Evolutionary conservation across 2,888 invertebrate species (phyloP).

Genomic region (Dione juno): DNA sequence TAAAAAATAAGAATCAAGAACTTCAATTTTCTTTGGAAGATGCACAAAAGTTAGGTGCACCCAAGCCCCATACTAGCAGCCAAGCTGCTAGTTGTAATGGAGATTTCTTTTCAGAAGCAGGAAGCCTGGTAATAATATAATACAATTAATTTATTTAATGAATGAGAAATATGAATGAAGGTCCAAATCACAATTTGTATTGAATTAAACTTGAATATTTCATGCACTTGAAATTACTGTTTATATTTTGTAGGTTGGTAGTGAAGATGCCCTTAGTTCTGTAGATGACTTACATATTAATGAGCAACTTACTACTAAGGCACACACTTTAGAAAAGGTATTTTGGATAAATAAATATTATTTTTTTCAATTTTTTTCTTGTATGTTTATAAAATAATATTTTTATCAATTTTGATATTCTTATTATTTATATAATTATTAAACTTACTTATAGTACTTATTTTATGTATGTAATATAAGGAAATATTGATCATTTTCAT

Average conservation of each 20-base stretch:
- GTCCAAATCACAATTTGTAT: too few species aligned
- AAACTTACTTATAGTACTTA: too few species aligned
- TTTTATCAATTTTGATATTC: too few species aligned
- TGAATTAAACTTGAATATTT: too few species aligned
- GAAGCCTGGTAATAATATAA: constrained; percentile 79
- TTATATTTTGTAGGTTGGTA: constrained; percentile 77
- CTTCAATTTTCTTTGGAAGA: constrained; percentile 72
- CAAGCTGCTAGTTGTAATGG: constrained; percentile 79
- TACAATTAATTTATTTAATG: too few species aligned
- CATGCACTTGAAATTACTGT: neutral
- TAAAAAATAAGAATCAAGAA: constrained; percentile 83
- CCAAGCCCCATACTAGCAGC: constrained; percentile 68
- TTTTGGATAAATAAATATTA: too few species aligned
- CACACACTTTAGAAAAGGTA: constrained; percentile 73
- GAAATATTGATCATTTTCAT: too few species aligned
- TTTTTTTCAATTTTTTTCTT: too few species aligned
- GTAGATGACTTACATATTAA: constrained; percentile 76
- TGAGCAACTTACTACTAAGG: constrained; percentile 74
- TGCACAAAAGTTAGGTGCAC: constrained; percentile 68
- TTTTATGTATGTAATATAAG: too few species aligned
- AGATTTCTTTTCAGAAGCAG: constrained; percentile 82
- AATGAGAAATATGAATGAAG: too few species aligned
- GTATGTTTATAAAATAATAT: too few species aligned
- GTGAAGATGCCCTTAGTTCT: constrained; percentile 85
- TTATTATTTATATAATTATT: too few species aligned